A percentile compares a stretch with the other conserved stretches of the same genome.
phyloP scores from a whole-genome alignment of 2,797 vertebrate species.

The Thamnophis elegans region DNA sequence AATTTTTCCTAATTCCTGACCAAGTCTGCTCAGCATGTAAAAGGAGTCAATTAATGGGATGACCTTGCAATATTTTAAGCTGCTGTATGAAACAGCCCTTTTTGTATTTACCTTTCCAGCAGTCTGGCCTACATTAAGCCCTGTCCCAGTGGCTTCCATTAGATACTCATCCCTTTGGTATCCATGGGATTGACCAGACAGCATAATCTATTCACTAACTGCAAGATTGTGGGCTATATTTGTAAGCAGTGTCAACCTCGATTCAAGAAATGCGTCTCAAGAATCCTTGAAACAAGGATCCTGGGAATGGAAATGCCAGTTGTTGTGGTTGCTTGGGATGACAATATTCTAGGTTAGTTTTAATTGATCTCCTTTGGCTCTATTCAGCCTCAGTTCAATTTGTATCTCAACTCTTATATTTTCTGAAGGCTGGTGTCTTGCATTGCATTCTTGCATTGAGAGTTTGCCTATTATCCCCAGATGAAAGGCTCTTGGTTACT shows the following conservation, averaged over 20 bases:
- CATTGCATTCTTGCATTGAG: background rate
- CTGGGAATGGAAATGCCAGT: background rate
- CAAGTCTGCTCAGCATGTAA: background rate
- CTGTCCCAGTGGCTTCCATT: background rate
- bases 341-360: background rate
- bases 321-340: background rate
- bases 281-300: background rate
- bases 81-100: background rate
- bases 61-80: background rate
- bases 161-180: background rate
- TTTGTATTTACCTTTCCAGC: slow-evolving; percentile 3
- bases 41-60: slow-evolving; percentile 4
- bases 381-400: background rate
- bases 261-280: background rate
- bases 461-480: background rate
- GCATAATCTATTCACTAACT: background rate
- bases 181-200: background rate
- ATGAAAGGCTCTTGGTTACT: background rate
- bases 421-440: background rate
- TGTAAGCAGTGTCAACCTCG: background rate
- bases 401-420: background rate
- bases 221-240: background rate
- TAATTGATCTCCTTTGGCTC: background rate
- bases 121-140: background rate
- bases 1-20: slow-evolving; percentile 3